Evolutionary conservation across 2,113 vertebrate species (phyloP).

Genomic region (Dromiciops gliroides): DNA sequence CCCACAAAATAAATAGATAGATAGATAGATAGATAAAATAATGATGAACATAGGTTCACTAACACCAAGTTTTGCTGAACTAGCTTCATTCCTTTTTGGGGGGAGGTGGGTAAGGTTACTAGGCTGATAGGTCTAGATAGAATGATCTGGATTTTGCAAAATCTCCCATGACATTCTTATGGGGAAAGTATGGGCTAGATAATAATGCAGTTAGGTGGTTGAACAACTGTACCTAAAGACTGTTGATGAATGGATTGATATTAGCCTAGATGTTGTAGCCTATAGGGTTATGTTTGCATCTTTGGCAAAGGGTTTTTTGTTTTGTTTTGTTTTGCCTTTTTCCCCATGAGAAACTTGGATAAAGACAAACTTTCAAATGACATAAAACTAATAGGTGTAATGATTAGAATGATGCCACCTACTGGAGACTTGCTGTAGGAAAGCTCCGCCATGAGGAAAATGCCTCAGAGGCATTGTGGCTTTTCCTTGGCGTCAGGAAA

Average conservation of each 20-base stretch:
- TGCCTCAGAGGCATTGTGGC: too few species aligned
- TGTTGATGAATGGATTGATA: not conserved
- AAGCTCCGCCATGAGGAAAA: too few species aligned
- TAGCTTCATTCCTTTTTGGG: not conserved
- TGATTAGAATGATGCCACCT: too few species aligned
- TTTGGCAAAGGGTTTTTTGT: not conserved
- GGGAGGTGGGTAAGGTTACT: not conserved
- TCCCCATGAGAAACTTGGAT: not conserved
- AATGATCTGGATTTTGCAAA: not conserved
- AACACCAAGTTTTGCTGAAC: not conserved
- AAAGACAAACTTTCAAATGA: not conserved
- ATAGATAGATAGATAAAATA: too few species aligned
- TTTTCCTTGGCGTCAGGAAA: too few species aligned
- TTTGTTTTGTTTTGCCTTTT: not conserved
- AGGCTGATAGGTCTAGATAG: not conserved
- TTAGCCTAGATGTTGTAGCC: not conserved
- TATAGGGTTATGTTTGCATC: not conserved
- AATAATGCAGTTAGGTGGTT: not conserved
- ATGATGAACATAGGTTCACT: not conserved
- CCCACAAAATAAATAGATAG: too few species aligned
- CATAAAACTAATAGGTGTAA: too few species aligned
- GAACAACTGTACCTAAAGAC: not conserved
- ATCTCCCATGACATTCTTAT: not conserved
- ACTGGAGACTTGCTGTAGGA: too few species aligned
- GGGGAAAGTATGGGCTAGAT: not conserved